Conservation (phyloP, 2,797 vertebrate genomes). For the Dallia pectoralis region DNA sequence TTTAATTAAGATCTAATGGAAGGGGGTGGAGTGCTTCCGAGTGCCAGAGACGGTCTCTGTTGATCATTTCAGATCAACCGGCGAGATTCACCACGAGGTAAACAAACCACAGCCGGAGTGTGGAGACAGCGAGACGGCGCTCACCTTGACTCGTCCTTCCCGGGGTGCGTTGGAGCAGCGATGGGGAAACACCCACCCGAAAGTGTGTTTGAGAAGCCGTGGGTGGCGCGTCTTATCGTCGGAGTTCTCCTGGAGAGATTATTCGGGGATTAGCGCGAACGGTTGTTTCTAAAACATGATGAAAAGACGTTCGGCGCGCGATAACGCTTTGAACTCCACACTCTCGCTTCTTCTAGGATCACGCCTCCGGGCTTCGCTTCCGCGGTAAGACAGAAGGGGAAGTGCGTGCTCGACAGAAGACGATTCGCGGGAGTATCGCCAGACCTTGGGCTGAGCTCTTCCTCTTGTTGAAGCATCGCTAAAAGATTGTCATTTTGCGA, state of each 20-base stretch:
- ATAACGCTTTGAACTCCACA: slow-evolving; percentile 81
- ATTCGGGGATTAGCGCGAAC: slow-evolving; percentile 80
- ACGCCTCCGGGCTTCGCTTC: slow-evolving; percentile 64
- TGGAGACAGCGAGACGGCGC: slow-evolving; percentile 40
- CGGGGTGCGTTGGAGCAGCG: slow-evolving; percentile 13
- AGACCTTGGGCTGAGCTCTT: background rate
- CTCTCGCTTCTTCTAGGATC: slow-evolving; percentile 70
- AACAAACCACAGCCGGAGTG: slow-evolving; percentile 54
- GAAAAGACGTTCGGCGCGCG: slow-evolving; percentile 74
- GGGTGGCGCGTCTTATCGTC: slow-evolving; percentile 79
- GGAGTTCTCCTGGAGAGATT: slow-evolving; percentile 82
- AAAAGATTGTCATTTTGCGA: slow-evolving; percentile 12
- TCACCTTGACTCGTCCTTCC: slow-evolving; percentile 73
- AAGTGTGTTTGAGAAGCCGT: slow-evolving; percentile 73
- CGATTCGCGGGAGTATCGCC: background rate
- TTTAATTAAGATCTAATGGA: slow-evolving; percentile 74
- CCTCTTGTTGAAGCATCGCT: slow-evolving; percentile 39
- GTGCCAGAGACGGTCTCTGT: slow-evolving; percentile 34
- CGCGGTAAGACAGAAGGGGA: slow-evolving; percentile 51
- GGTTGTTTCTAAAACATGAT: slow-evolving; percentile 87
- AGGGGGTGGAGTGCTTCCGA: slow-evolving; percentile 53
- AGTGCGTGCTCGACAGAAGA: background rate
- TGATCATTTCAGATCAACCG: slow-evolving; percentile 17
- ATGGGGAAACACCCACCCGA: slow-evolving; percentile 55
- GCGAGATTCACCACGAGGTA: slow-evolving; percentile 64